Percentiles rank a stretch among this genome's conserved stretches.
These are phyloP conservation scores for Dromius quadrimaculatus DNA, from an alignment of 2,888 invertebrate genomes.

Conservation along the genomic window DNA sequence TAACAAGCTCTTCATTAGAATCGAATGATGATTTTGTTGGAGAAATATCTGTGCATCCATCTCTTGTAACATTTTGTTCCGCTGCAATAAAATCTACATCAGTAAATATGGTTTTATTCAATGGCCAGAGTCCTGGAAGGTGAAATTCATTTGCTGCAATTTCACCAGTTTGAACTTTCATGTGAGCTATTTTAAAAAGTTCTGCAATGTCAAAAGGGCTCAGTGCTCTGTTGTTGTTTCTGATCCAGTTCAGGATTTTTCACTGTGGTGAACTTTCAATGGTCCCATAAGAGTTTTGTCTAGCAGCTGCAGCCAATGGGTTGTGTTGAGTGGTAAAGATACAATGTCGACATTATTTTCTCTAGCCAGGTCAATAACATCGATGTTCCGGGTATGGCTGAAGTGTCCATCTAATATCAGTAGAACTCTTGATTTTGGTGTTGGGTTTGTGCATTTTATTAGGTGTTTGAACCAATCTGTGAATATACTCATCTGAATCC, in stretches of 20 bases:
- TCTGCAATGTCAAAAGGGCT: constrained; percentile 7
- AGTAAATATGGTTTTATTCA: constrained; percentile 56
- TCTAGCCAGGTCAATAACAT: constrained; percentile 59
- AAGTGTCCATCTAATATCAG: constrained; percentile 54
- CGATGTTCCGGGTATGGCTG: constrained; percentile 58
- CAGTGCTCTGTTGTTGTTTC: not conserved
- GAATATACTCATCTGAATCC: constrained; percentile 38
- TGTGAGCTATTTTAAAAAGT: constrained; percentile 52
- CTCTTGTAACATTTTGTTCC: too few relatives aligned
- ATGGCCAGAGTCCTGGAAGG: constrained; percentile 56
- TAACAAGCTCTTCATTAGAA: too few relatives aligned
- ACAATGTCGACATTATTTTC: constrained; percentile 43
- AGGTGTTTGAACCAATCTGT: constrained; percentile 41
- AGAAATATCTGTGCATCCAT: too few relatives aligned
- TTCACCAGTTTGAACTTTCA: constrained; percentile 56
- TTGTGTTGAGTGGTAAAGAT: constrained; percentile 47
- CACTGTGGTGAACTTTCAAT: constrained; percentile 61
- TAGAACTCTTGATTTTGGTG: constrained; percentile 53
- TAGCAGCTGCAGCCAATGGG: constrained; percentile 60
- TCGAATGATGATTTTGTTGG: too few relatives aligned
- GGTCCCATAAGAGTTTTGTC: constrained; percentile 61
- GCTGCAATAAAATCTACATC: constrained; percentile 53
- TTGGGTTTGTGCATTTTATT: constrained; percentile 41
- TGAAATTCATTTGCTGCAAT: constrained; percentile 47
- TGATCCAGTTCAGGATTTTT: constrained; percentile 55